Evolutionary conservation across 2,113 vertebrate species (phyloP).

Genomic region (Cyprinodon tularosa): DNA sequence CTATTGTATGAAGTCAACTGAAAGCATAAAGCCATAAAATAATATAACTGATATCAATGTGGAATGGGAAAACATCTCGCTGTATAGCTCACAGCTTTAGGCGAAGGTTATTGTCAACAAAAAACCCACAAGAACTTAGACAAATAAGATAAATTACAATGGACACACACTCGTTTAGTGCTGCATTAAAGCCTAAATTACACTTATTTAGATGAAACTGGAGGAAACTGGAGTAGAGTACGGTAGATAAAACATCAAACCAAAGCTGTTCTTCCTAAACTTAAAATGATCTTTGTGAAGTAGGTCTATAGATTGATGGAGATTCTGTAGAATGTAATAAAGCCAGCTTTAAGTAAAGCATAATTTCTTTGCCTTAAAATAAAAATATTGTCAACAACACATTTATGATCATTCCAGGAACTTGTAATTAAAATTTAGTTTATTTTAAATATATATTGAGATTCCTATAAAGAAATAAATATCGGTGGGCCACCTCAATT

Average conservation of each 20-base stretch:
- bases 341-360: neutral
- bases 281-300: neutral
- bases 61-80: neutral
- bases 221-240: neutral
- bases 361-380: neutral
- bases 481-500: conserved; percentile 79
- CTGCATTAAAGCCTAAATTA: neutral
- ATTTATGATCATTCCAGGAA: neutral
- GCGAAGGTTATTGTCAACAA: neutral
- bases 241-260: neutral
- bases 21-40: neutral
- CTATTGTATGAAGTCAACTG: neutral
- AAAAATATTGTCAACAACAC: neutral
- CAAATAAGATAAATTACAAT: neutral
- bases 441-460: neutral
- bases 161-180: neutral
- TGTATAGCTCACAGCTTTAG: neutral
- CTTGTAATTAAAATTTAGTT: neutral
- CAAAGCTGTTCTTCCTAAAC: neutral
- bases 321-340: neutral
- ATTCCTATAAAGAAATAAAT: neutral
- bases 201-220: neutral
- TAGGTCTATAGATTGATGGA: neutral
- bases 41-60: neutral
- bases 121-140: neutral